phyloP scores from a whole-genome alignment of 2,113 vertebrate genomes.

The Ginglymostoma cirratum region DNA sequence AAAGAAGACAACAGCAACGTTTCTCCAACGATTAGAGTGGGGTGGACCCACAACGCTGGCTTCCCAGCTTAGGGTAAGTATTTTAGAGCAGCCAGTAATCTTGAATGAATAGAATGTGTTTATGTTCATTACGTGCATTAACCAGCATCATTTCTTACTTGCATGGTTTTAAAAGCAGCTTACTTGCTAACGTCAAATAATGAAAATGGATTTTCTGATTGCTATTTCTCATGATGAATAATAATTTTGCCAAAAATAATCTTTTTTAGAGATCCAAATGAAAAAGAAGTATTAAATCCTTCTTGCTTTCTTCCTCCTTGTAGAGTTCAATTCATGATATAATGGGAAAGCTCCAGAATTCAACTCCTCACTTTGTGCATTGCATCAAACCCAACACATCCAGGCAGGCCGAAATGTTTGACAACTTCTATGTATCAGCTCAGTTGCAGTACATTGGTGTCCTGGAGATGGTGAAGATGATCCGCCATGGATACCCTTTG shows the following conservation, averaged over 20 bases:
- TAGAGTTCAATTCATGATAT: slow-evolving; percentile 81
- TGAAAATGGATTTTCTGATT: background rate
- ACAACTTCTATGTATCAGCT: slow-evolving; percentile 78
- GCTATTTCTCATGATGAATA: background rate
- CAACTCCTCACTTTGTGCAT: slow-evolving; percentile 73
- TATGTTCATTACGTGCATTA: background rate
- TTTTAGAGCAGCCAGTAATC: background rate
- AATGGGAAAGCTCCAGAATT: slow-evolving; percentile 70
- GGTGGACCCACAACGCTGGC: slow-evolving; percentile 73
- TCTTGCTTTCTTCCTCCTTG: background rate
- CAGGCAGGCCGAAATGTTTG: slow-evolving; percentile 69
- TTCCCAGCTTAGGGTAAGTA: slow-evolving; percentile 76
- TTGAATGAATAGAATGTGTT: background rate
- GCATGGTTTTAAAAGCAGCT: background rate
- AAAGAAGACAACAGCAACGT: slow-evolving; percentile 79
- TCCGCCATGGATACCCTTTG: slow-evolving; percentile 79
- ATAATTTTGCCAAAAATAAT: background rate
- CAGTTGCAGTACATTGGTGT: slow-evolving; percentile 86
- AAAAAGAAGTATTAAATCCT: background rate
- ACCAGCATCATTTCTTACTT: background rate
- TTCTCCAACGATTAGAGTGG: slow-evolving; percentile 73
- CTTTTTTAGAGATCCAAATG: background rate
- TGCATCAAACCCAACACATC: slow-evolving; percentile 80
- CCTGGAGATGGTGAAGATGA: slow-evolving; percentile 83
- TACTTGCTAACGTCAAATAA: background rate